A percentile compares a stretch with the other conserved stretches of the same genome.
Evolutionary conservation across 2,797 vertebrate genomes (phyloP).

Genomic region (Sus cebifrons): DNA sequence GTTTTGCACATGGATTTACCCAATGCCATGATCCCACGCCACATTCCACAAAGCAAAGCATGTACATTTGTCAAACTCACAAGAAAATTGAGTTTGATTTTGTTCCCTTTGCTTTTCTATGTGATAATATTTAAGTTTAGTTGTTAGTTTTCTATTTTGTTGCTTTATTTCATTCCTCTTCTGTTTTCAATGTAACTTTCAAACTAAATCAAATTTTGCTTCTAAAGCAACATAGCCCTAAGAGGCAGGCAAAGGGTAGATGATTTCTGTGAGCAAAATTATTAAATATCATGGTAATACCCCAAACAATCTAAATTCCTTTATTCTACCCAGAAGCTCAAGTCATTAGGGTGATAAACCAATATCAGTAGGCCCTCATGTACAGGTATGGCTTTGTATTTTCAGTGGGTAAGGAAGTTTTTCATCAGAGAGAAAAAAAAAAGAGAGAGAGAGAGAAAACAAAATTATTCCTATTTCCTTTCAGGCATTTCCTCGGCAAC

Average conservation of each 20-base stretch:
- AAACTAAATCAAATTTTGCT: constrained; percentile 40
- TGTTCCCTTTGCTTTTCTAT: not conserved
- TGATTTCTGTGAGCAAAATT: not conserved
- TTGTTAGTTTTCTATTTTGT: constrained; percentile 6
- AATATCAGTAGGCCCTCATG: not conserved
- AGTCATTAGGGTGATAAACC: not conserved
- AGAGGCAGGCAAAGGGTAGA: not conserved
- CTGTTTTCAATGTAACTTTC: not conserved
- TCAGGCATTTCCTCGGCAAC: constrained; percentile 77
- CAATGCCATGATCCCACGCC: not conserved
- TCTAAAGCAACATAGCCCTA: constrained; percentile 36
- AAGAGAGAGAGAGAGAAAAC: not conserved
- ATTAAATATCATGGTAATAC: constrained; percentile 29
- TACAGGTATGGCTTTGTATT: not conserved
- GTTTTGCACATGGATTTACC: not conserved
- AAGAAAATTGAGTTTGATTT: not conserved
- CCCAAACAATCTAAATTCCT: constrained; percentile 24
- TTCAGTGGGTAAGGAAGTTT: not conserved
- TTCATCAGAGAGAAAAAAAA: not conserved
- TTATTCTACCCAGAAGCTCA: constrained; percentile 33
- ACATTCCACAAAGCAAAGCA: not conserved
- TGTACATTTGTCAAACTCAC: not conserved
- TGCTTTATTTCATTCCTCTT: constrained; percentile 12
- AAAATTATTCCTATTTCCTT: constrained; percentile 67
- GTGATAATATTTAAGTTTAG: not conserved